These are phyloP conservation scores for Macrobrachium rosenbergii DNA, from an alignment of 1,140 invertebrate species.

Conservation along the genomic window DNA sequence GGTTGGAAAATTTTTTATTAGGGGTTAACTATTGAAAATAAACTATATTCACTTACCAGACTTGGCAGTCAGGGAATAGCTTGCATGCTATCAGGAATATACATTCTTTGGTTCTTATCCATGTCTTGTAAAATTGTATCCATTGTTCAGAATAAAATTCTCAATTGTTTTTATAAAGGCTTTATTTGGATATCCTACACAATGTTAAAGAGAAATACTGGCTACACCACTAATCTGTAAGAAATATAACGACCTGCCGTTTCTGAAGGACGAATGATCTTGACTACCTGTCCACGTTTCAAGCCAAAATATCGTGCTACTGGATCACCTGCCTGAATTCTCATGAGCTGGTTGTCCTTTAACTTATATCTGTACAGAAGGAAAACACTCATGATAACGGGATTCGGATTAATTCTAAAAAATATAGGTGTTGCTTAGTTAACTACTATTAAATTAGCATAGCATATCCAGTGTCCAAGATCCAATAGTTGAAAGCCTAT, in stretches of 20 bases:
- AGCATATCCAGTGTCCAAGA: no score
- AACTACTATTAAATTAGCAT: no score
- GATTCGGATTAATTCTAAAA: no score
- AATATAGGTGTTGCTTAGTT: no score
- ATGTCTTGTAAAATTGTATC: constrained; percentile 57
- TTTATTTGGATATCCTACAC: constrained; percentile 2
- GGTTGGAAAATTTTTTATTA: no score
- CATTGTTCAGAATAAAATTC: constrained; percentile 52
- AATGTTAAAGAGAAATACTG: background rate
- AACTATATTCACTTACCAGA: no score
- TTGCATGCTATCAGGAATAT: background rate
- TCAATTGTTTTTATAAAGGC: constrained; percentile 39
- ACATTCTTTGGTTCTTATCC: constrained; percentile 34
- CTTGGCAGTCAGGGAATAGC: no score
- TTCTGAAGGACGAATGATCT: constrained; percentile 97
- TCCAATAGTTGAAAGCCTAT: no score
- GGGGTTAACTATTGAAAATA: no score
- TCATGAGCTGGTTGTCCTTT: constrained; percentile 99
- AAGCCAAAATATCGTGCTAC: constrained; percentile 98
- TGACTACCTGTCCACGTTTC: constrained; percentile 93
- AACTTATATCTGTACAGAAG: constrained; percentile 78
- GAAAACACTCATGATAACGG: background rate
- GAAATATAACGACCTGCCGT: constrained; percentile 99
- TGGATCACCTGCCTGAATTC: constrained; percentile 98
- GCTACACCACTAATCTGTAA: constrained; percentile 84